Evolutionary conservation across 37 sponge, comb jelly and placozoan genomes (phyloP), one percentile per base, ranked within the genome.

Genomic region (Chondrilla cf. caribensis): DNA sequence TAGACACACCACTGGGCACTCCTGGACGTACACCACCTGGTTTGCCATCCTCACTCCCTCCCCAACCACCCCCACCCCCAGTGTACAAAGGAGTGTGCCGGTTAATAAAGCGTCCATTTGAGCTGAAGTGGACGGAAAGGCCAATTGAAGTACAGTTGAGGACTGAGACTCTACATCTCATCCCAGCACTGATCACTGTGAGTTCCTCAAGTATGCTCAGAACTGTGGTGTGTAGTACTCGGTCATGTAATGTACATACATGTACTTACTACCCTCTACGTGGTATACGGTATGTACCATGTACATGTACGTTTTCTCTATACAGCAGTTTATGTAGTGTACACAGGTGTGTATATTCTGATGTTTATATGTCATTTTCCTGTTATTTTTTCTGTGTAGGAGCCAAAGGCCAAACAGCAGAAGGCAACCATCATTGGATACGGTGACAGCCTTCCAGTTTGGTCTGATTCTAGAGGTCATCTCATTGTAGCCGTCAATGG

Each of bases 11-110:
- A n/a, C n/a, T n/a, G n/a, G n/a, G n/a, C n/a, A n/a, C n/a, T n/a
- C n/a, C n/a, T n/a, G n/a, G n/a, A n/a, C n/a, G n/a, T n/a, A n/a
- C n/a, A n/a, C 51, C 51, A 47, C 11, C 51, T 14, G 51, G 51
- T 11, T 11, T 11, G 9, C 51, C 51, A 47, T 47, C 51, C 51
- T 11, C 11, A 47, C 68, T 33, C 31, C 35, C 68, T 17, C 68
- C 35, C 32, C 32, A 33, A 7, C 35, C 68, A 31, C 68, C 68
- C 33, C 68, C 35, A 19, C 64, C 64, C 32, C 5, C 35, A 1
- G 4, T 67, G 11, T 67, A 33, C 35, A 73, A 43, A 25, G 76
- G 76, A 42, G 44, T 73, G 11, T 73, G 76, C 6, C 76, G 76
- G 1, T 39, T 73, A 11, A 73, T 21, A 17, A 37, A 17, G 24